These are phyloP conservation scores for Andricus quercusramuli DNA, from an alignment of 2,888 invertebrate genomes.

Conservation along the genomic window DNA sequence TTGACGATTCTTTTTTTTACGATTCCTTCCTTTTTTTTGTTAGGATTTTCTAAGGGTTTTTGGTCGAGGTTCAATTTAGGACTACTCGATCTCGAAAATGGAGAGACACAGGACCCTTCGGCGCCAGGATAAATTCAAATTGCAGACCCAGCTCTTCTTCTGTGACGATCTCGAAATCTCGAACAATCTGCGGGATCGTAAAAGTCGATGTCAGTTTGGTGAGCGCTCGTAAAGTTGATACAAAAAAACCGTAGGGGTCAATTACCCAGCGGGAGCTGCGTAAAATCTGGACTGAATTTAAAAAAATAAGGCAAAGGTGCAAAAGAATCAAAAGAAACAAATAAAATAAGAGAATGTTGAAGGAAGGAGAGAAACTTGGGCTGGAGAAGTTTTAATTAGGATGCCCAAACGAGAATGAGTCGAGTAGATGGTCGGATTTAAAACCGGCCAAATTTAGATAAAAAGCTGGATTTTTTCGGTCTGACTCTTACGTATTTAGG, in stretches of 20 bases:
- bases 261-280: neutral
- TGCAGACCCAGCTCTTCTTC: constrained; percentile 86
- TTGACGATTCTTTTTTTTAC: neutral
- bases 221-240: constrained; percentile 1
- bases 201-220: constrained; percentile 17
- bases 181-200: constrained; percentile 81
- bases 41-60: neutral
- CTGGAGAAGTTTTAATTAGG: constrained; percentile 11
- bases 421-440: neutral
- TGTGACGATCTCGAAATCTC: constrained; percentile 86
- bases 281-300: neutral
- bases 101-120: constrained; percentile 87
- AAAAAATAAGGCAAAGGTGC: neutral
- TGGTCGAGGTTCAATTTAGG: constrained; percentile 54
- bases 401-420: neutral
- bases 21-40: constrained; percentile 9
- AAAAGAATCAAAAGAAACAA: neutral
- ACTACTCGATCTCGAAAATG: constrained; percentile 79
- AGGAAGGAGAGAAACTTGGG: neutral
- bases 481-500: neutral
- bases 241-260: neutral
- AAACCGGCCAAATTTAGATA: neutral
- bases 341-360: neutral
- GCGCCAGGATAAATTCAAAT: constrained; percentile 90
- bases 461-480: neutral